Conservation (phyloP, 2,797 vertebrate genomes). For the Enteromius paludinosus region DNA sequence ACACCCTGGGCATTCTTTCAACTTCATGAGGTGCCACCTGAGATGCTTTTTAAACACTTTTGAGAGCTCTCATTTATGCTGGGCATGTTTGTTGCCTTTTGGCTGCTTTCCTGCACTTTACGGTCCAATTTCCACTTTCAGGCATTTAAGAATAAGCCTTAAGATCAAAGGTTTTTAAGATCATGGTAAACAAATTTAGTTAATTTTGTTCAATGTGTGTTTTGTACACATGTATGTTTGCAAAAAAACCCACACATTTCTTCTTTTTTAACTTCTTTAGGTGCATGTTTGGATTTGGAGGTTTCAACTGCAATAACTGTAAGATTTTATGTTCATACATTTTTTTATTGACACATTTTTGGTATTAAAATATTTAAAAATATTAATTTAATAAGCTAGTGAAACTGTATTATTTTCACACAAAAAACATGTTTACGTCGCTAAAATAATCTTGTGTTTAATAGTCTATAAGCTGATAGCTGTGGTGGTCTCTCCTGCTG, state of each 20-base stretch:
- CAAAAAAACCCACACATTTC: background rate
- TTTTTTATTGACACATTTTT: background rate
- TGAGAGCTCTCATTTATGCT: constrained; percentile 12
- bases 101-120: background rate
- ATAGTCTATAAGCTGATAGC: constrained; percentile 96
- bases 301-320: constrained; percentile 98
- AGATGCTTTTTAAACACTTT: constrained; percentile 11
- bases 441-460: constrained; percentile 10
- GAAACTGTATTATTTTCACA: background rate
- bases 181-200: background rate
- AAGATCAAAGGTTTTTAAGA: background rate
- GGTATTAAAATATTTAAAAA: background rate
- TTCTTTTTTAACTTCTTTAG: constrained; percentile 73
- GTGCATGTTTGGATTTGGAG: constrained; percentile 94
- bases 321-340: constrained; percentile 65
- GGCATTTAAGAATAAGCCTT: constrained; percentile 18
- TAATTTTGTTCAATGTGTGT: background rate
- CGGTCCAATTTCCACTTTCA: background rate
- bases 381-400: background rate
- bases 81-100: background rate
- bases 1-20: background rate
- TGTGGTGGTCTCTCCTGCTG: constrained; percentile 91
- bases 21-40: background rate
- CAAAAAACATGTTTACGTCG: background rate
- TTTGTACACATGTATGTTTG: background rate